Percentiles rank a stretch among this genome's conserved stretches.
phyloP scores from a whole-genome alignment of 2,113 vertebrate genomes.

The Rhinoptilus africanus region DNA sequence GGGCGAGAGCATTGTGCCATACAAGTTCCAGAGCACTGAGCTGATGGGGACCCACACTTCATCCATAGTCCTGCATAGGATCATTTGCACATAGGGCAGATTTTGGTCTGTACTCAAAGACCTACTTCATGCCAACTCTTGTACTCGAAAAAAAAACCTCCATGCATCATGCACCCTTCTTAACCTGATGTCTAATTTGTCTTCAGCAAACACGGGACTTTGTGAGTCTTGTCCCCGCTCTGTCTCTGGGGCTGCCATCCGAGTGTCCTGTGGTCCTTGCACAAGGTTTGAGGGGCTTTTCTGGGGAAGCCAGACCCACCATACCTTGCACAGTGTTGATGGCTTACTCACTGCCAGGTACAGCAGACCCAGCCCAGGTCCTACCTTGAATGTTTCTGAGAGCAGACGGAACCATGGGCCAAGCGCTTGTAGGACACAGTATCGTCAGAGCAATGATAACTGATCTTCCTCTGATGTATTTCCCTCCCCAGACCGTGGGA shows the following conservation, averaged over 20 bases:
- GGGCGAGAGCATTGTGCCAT: background rate
- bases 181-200: background rate
- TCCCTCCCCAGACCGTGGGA: background rate
- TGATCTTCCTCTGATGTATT: background rate
- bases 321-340: background rate
- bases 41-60: background rate
- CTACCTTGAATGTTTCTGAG: background rate
- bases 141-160: background rate
- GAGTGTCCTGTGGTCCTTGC: background rate
- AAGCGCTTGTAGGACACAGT: background rate
- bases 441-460: fast-evolving
- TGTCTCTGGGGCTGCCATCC: background rate
- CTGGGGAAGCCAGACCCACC: background rate
- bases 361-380: background rate
- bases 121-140: background rate
- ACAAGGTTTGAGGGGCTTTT: background rate
- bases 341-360: background rate
- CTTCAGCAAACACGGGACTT: background rate
- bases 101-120: background rate
- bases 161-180: fast-evolving
- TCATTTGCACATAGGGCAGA: background rate
- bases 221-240: background rate
- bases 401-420: background rate
- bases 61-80: background rate
- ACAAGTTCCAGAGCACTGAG: fast-evolving